Percentiles rank a stretch among this genome's conserved stretches.
phyloP scores from a whole-genome alignment of 2,888 invertebrate species.

The Cerastoderma edule region DNA sequence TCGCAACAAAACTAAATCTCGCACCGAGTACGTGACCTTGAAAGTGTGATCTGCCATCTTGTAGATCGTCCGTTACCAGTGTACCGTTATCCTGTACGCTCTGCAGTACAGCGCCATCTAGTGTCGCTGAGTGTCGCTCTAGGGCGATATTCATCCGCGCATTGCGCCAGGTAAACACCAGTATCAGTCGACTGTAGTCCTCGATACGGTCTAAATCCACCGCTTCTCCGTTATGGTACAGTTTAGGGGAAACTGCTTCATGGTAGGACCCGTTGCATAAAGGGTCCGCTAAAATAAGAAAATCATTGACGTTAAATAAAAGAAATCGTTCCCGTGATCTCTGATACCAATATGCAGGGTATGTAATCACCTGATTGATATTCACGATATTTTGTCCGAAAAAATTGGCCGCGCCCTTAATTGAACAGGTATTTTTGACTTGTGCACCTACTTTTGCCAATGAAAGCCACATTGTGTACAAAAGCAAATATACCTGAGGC shows the following conservation, averaged over 20 bases:
- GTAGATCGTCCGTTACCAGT: conserved; percentile 58
- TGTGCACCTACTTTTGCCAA: too few species aligned
- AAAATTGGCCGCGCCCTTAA: too few species aligned
- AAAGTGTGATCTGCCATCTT: conserved; percentile 85
- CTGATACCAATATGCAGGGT: too few species aligned
- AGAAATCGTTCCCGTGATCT: too few species aligned
- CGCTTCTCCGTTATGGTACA: background rate
- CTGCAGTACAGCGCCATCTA: conserved; percentile 49
- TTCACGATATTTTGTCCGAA: too few species aligned
- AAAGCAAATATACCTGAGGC: too few species aligned
- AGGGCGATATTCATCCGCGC: conserved; percentile 25
- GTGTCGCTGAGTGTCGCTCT: conserved; percentile 46
- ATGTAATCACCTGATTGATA: too few species aligned
- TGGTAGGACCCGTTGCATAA: conserved; percentile 13
- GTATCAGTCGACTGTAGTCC: background rate
- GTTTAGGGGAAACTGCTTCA: conserved; percentile 10
- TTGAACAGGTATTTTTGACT: too few species aligned
- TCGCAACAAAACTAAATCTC: conserved; percentile 84
- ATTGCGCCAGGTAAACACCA: conserved; percentile 42
- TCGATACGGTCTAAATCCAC: background rate
- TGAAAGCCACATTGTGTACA: too few species aligned
- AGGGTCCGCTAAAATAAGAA: conserved; percentile 14
- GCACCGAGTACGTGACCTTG: conserved; percentile 85
- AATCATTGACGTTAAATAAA: too few species aligned
- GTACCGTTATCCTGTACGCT: conserved; percentile 59